These are phyloP conservation scores for Chionis minor DNA, from an alignment of 2,113 vertebrate species.

Conservation along the genomic window DNA sequence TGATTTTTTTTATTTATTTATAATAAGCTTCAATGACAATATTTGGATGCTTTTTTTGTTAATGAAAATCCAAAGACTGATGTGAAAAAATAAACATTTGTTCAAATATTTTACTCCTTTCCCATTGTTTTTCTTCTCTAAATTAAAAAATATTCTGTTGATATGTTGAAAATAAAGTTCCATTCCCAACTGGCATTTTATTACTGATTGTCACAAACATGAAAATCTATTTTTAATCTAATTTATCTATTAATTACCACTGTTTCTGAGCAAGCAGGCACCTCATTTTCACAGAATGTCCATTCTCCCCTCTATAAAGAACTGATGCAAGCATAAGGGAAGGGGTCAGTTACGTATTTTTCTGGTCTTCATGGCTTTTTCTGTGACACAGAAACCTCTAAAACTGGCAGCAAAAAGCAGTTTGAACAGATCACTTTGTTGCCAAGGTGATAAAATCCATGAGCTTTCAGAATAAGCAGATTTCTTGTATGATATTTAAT, in stretches of 20 bases:
- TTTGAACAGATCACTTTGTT: conserved; percentile 30
- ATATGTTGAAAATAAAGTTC: neutral
- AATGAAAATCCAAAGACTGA: neutral
- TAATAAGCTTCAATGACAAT: neutral
- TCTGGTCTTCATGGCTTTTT: neutral
- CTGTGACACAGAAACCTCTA: neutral
- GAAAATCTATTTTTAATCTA: neutral
- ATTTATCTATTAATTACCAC: neutral
- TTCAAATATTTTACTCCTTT: neutral
- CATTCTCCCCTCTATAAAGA: neutral
- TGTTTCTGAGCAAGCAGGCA: neutral
- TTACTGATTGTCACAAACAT: neutral
- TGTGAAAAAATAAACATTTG: neutral
- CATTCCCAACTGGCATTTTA: neutral
- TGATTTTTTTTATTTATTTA: neutral
- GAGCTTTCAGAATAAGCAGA: conserved; percentile 22
- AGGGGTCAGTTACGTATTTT: neutral
- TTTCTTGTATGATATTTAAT: conserved; percentile 12
- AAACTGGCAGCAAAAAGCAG: conserved; percentile 7
- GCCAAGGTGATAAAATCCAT: conserved; percentile 26
- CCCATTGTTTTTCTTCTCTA: neutral
- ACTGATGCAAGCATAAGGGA: neutral
- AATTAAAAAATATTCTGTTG: neutral
- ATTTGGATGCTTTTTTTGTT: neutral
- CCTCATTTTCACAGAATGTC: neutral